These are phyloP conservation scores for Hydrophis major DNA, from an alignment of 2,797 vertebrate genomes.

Conservation along the genomic window DNA sequence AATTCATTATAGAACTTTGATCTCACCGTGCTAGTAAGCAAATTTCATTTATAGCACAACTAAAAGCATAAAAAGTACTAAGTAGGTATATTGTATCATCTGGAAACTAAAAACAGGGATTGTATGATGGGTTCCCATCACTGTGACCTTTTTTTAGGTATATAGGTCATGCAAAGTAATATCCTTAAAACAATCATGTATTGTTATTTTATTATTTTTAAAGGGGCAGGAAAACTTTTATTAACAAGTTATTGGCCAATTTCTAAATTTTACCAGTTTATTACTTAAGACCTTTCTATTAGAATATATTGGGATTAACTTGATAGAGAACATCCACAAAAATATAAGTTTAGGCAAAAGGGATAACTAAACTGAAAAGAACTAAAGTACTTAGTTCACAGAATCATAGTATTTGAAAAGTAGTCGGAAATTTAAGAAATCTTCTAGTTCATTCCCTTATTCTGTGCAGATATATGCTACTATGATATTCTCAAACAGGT, in stretches of 20 bases:
- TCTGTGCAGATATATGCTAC: neutral
- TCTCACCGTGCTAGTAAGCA: neutral
- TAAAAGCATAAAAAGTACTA: neutral
- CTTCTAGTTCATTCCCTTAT: neutral
- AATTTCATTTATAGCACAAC: neutral
- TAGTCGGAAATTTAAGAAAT: neutral
- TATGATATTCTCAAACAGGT: neutral
- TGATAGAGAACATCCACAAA: neutral
- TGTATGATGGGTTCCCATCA: neutral
- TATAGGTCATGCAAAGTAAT: neutral
- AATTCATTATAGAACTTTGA: neutral
- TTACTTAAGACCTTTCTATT: neutral
- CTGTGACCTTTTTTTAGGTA: neutral
- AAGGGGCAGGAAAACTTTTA: neutral
- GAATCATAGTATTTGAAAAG: neutral
- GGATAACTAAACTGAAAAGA: neutral
- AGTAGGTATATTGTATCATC: neutral
- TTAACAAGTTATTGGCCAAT: neutral
- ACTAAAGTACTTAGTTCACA: neutral
- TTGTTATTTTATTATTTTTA: neutral
- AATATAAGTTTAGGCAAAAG: neutral
- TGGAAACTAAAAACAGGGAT: neutral
- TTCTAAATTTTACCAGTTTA: neutral
- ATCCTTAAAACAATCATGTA: neutral
- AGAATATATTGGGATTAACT: neutral